Conservation (phyloP, 1,140 invertebrate genomes). For the Trachymyrmex septentrionalis region DNA sequence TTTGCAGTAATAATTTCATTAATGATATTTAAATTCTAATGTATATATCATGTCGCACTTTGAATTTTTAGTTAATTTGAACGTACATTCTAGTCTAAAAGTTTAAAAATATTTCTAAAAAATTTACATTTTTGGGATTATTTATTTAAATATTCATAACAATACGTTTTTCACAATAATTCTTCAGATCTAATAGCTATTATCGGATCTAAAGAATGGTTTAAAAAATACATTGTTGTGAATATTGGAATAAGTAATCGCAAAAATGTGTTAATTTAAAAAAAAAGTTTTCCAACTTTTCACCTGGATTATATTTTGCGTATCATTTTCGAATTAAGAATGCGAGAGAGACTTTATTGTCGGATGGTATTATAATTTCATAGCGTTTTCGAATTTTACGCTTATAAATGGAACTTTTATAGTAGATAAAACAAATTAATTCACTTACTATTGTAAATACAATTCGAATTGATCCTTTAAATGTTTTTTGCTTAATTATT, state of each 20-base stretch:
- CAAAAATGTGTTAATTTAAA: too few relatives aligned
- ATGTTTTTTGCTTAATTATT: background rate
- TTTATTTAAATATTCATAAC: too few relatives aligned
- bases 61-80: background rate
- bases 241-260: too few relatives aligned
- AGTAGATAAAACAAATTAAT: background rate
- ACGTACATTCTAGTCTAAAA: background rate
- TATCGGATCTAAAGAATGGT: too few relatives aligned
- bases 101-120: too few relatives aligned
- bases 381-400: background rate
- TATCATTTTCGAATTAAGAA: background rate
- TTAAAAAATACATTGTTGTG: too few relatives aligned
- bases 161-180: too few relatives aligned
- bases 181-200: too few relatives aligned
- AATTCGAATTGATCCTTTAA: background rate
- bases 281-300: too few relatives aligned
- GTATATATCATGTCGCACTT: background rate
- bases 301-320: background rate
- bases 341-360: background rate
- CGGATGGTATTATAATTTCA: background rate
- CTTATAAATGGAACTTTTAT: background rate
- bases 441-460: background rate
- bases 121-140: too few relatives aligned
- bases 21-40: background rate
- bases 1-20: background rate